Evolutionary conservation across 1,140 invertebrate genomes (phyloP).

Genomic region (Drosophila repletoides): DNA sequence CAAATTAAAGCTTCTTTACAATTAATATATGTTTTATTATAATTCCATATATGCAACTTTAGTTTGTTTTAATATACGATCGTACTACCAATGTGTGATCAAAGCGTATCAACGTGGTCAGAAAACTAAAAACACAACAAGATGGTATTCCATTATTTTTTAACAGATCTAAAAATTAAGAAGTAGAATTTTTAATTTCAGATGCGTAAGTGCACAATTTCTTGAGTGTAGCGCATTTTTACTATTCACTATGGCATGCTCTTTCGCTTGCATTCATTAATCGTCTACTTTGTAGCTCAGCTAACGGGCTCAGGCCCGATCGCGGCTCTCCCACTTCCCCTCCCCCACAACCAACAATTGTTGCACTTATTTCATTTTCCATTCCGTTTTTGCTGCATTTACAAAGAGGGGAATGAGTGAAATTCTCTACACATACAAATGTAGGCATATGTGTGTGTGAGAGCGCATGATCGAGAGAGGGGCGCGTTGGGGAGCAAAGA

Average conservation of each 20-base stretch:
- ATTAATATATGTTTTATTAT: no score
- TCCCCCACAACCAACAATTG: constrained; percentile 30
- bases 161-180: no score
- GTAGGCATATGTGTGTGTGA: constrained; percentile 4
- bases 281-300: constrained; percentile 38
- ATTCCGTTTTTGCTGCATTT: constrained; percentile 39
- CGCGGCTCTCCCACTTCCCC: background rate
- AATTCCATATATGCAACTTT: background rate
- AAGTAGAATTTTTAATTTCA: no score
- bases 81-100: no score
- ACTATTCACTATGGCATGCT: background rate
- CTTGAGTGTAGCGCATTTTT: constrained; percentile 4
- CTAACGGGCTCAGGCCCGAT: constrained; percentile 17
- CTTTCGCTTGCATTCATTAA: constrained; percentile 36
- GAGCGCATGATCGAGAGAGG: constrained; percentile 1
- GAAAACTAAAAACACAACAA: no score
- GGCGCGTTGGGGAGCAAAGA: constrained; percentile 22
- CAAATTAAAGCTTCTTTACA: no score
- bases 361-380: constrained; percentile 55
- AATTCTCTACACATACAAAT: no score
- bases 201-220: background rate
- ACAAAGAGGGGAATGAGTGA: constrained; percentile 28
- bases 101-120: no score
- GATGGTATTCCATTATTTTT: no score
- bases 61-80: no score